Conservation (phyloP, 2,797 vertebrate genomes). For the Sebastes kiyomatsui region DNA sequence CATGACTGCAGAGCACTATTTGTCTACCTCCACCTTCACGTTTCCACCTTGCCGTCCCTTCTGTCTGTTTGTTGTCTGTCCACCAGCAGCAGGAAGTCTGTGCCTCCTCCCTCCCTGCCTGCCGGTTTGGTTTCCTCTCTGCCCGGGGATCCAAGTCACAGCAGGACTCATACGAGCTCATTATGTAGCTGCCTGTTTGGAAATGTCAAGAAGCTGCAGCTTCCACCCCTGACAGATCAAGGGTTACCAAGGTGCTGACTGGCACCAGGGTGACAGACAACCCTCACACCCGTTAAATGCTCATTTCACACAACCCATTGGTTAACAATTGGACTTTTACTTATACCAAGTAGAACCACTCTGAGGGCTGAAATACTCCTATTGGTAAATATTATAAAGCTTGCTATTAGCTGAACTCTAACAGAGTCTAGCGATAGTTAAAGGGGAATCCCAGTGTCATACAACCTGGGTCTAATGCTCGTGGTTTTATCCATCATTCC, state of each 20-base stretch:
- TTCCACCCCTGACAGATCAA: conserved; percentile 74
- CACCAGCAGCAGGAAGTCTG: background rate
- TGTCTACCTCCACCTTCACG: background rate
- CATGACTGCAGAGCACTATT: background rate
- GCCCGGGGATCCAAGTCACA: conserved; percentile 18
- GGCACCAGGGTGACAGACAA: conserved; percentile 41
- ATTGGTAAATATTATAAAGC: background rate
- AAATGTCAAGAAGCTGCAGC: conserved; percentile 54
- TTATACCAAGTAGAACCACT: background rate
- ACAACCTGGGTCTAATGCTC: background rate
- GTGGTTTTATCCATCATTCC: background rate
- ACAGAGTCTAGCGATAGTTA: background rate
- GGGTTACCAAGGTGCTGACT: conserved; percentile 71
- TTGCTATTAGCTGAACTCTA: background rate
- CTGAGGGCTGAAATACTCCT: background rate
- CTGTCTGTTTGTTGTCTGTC: background rate
- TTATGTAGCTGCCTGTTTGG: conserved; percentile 62
- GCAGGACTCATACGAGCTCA: conserved; percentile 41
- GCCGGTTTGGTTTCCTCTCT: conserved; percentile 8
- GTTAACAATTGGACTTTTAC: no score
- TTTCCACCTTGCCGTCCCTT: background rate
- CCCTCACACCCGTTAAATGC: background rate
- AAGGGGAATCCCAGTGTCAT: background rate
- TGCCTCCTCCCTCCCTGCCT: background rate
- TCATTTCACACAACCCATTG: no score